These are phyloP conservation scores for Pardalotus punctatus DNA, from an alignment of 2,113 vertebrate genomes.

Conservation along the genomic window DNA sequence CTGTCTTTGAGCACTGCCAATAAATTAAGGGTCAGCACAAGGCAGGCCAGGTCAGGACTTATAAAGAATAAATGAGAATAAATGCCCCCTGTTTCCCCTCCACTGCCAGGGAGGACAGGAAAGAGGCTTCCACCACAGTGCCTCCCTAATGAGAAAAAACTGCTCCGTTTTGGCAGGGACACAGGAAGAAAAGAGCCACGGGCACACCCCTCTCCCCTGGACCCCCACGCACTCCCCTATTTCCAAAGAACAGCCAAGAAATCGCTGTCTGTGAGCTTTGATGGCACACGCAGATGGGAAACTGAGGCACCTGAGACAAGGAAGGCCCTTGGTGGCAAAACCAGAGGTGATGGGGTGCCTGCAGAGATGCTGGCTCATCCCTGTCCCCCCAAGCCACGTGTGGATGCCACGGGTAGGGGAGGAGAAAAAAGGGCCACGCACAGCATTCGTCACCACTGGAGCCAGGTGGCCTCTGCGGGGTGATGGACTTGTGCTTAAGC, in stretches of 20 bases:
- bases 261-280: accelerated
- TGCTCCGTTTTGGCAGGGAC: background rate
- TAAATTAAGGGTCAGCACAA: background rate
- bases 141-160: background rate
- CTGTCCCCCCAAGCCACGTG: background rate
- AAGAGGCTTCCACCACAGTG: background rate
- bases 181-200: accelerated
- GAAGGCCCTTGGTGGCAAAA: background rate
- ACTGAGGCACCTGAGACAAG: background rate
- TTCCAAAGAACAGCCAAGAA: accelerated
- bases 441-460: background rate
- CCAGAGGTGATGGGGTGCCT: accelerated
- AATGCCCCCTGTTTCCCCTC: background rate
- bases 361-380: background rate
- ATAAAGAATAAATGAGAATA: background rate
- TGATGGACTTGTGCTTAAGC: background rate
- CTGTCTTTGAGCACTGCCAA: background rate
- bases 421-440: background rate
- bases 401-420: background rate
- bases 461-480: background rate
- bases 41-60: background rate
- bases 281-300: background rate
- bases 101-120: background rate
- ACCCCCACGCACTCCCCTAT: accelerated
- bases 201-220: background rate